Evolutionary conservation across 2,888 invertebrate genomes (phyloP).

Genomic region (Synergus laeviventris): DNA sequence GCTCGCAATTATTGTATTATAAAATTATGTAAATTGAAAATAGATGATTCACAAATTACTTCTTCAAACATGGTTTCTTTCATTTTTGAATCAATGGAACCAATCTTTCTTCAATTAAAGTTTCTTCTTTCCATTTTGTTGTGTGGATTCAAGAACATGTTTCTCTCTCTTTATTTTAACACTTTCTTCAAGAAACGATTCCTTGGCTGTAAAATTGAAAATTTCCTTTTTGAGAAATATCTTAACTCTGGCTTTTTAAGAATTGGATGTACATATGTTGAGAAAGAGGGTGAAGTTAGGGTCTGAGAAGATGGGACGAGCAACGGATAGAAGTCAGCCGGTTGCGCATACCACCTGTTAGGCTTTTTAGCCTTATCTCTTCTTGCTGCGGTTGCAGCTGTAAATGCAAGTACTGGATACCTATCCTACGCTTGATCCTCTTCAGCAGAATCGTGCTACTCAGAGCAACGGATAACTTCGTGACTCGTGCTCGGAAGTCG

Average conservation of each 20-base stretch:
- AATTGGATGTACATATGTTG: constrained; percentile 5
- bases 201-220: not conserved
- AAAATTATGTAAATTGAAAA: too few relatives aligned
- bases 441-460: constrained; percentile 6
- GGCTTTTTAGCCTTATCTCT: constrained; percentile 7
- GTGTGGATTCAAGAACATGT: not conserved
- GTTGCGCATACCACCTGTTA: constrained; percentile 28
- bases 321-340: not conserved
- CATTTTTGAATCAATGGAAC: too few relatives aligned
- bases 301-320: constrained; percentile 2
- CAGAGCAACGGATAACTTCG: constrained; percentile 9
- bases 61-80: not conserved
- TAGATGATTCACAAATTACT: not conserved
- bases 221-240: not conserved
- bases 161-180: not conserved
- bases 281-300: not conserved
- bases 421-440: constrained; percentile 8
- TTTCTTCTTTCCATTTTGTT: not conserved
- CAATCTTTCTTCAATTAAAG: not conserved
- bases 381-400: constrained; percentile 12
- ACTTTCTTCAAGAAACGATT: not conserved
- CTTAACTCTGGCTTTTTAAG: not conserved
- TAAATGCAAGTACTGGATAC: constrained; percentile 20
- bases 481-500: constrained; percentile 17
- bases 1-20: not conserved